Base-by-base conservation (phyloP, 2,888 invertebrate species). In the Mayetiola destructor region DNA sequence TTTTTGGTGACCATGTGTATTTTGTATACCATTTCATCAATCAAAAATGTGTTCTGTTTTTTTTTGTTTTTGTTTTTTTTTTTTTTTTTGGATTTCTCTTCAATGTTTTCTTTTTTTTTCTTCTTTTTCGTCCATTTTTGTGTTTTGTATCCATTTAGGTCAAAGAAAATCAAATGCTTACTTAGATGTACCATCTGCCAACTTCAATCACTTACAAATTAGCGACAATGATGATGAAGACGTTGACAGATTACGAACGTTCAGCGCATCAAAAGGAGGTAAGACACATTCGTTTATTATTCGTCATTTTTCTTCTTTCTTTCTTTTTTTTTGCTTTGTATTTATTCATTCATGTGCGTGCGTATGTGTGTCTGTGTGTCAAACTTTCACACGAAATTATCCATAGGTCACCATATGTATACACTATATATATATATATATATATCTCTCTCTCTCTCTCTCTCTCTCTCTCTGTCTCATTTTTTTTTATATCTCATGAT, bases 221-320 rank as follows among this genome's bases (percentile, higher is more conserved):
- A 62, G 68, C 59, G 68, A 67, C 61, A 72, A 72, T 62, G 59
- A 59, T 54, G 71, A 70, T 57, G 88, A 89, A 66, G 90, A 91
- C 72, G 85, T 87, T 61, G 91, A 92, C 75, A 80, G 92, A 62
- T 81, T 95, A 66, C 80, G 95, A 66, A 90, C 91, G 63, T 96
- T 96, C 77, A 88, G 89, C 75, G 85, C 74, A 88, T 92, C 65
- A 81, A 94, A 94, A 81, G 89, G 89, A 82, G 80, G 80, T 81
- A 73, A 71, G 67, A 66, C 32, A 32, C 6, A 32, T 32, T 32
- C 32, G 8, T 12, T 12, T 12, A 32, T 32, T 8, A 32, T 9
- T 32, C n/a, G n/a, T n/a, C n/a, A n/a, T n/a, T n/a, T n/a, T n/a
- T n/a, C n/a, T n/a, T n/a, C n/a, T n/a, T n/a, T n/a, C n/a, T n/a